A percentile compares a stretch with the other conserved stretches of the same genome.
Evolutionary conservation across 2,888 invertebrate species (phyloP).

Genomic region (Agrypnus murinus): DNA sequence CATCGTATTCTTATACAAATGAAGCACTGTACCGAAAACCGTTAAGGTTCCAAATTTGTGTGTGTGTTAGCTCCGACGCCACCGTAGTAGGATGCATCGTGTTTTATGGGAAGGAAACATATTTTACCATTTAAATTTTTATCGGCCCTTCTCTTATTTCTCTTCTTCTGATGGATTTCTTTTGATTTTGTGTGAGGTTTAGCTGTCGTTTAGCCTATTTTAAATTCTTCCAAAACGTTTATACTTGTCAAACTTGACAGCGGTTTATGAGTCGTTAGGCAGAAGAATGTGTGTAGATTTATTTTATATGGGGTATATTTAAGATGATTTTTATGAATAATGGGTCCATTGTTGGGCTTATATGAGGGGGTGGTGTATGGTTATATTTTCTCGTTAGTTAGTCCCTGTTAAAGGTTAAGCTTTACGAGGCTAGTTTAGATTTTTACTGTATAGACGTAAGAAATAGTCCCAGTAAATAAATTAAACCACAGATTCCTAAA

Average conservation of each 20-base stretch:
- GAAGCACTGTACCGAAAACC: slow-evolving; percentile 53
- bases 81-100: slow-evolving; percentile 37
- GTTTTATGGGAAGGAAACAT: slow-evolving; percentile 57
- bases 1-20: slow-evolving; percentile 60
- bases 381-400: too few relatives aligned
- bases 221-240: slow-evolving; percentile 10
- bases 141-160: slow-evolving; percentile 50
- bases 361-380: background rate
- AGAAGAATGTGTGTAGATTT: slow-evolving; percentile 12
- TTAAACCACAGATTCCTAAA: too few relatives aligned
- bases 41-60: slow-evolving; percentile 58
- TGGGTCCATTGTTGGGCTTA: background rate
- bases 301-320: background rate
- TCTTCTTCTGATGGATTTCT: slow-evolving; percentile 56
- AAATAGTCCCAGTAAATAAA: too few relatives aligned
- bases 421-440: too few relatives aligned
- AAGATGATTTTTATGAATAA: slow-evolving; percentile 20
- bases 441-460: too few relatives aligned
- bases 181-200: slow-evolving; percentile 50
- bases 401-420: too few relatives aligned
- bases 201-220: slow-evolving; percentile 21
- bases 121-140: slow-evolving; percentile 59
- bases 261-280: slow-evolving; percentile 34
- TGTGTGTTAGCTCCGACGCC: slow-evolving; percentile 56
- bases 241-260: slow-evolving; percentile 28